phyloP scores from a whole-genome alignment of 92 coral and sea anemone genomes.

The Metridium senile region DNA sequence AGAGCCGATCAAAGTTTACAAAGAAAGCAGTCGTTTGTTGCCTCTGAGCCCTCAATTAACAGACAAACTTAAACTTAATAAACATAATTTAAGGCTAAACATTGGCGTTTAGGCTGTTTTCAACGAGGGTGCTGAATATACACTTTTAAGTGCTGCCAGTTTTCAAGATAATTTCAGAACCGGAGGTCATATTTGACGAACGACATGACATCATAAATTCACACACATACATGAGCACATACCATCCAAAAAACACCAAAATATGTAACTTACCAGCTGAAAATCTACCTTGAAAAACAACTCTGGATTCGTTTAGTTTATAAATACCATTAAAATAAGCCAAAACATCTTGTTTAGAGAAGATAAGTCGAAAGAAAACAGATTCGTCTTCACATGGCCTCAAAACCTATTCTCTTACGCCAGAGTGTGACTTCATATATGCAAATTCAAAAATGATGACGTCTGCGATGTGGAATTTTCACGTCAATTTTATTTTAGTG shows the following conservation, averaged over 20 bases:
- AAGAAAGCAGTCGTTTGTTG: slow-evolving; percentile 26
- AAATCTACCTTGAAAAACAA: slow-evolving; percentile 6
- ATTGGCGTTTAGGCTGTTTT: not conserved
- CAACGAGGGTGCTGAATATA: slow-evolving; percentile 24
- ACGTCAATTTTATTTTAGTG: slow-evolving; percentile 91
- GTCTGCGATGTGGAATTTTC: slow-evolving; percentile 80
- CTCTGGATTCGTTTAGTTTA: not conserved
- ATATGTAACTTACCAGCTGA: slow-evolving; percentile 19
- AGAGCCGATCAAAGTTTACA: slow-evolving; percentile 15
- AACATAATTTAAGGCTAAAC: not conserved
- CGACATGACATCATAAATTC: slow-evolving; percentile 56
- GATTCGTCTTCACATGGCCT: slow-evolving; percentile 26
- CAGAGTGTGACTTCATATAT: slow-evolving; percentile 94
- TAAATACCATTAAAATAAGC: not conserved
- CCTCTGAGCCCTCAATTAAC: not conserved
- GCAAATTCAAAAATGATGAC: slow-evolving; percentile 89
- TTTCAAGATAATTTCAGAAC: slow-evolving; percentile 49
- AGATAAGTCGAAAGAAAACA: slow-evolving; percentile 24
- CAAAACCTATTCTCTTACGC: slow-evolving; percentile 85
- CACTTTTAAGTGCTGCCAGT: slow-evolving; percentile 47
- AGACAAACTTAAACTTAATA: not conserved
- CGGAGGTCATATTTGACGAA: slow-evolving; percentile 51
- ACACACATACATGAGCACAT: slow-evolving; percentile 47
- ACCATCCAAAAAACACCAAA: slow-evolving; percentile 15
- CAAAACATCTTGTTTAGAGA: slow-evolving; percentile 16